Evolutionary conservation across 2,888 invertebrate species (phyloP).

Genomic region (Eudasyphora cyanicolor): DNA sequence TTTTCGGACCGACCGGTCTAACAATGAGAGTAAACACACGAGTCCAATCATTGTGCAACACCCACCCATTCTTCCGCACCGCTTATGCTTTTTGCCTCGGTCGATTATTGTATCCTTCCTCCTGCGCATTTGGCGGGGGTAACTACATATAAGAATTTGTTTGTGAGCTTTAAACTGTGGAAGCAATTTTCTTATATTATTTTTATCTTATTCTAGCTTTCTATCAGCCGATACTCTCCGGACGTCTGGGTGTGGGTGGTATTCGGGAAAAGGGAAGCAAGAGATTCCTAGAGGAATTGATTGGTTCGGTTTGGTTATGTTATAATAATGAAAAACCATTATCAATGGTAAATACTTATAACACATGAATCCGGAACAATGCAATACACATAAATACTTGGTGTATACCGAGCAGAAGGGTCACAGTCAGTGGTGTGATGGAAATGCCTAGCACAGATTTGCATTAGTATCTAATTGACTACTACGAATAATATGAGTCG

Average conservation of each 20-base stretch:
- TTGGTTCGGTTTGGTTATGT: constrained; percentile 44
- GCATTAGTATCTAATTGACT: too few relatives aligned
- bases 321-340: constrained; percentile 64
- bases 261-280: constrained; percentile 25
- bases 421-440: not conserved
- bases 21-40: constrained; percentile 22
- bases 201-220: constrained; percentile 23
- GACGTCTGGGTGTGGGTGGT: not conserved
- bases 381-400: constrained; percentile 30
- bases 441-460: too few relatives aligned
- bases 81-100: too few relatives aligned
- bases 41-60: not conserved
- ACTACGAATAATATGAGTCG: too few relatives aligned
- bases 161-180: constrained; percentile 36
- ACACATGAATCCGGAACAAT: constrained; percentile 58
- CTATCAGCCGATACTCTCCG: not conserved
- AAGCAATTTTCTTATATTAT: constrained; percentile 36
- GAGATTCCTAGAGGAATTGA: constrained; percentile 60
- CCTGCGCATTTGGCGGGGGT: not conserved
- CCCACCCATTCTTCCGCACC: not conserved
- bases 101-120: constrained; percentile 11
- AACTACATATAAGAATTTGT: constrained; percentile 45
- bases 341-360: constrained; percentile 59
- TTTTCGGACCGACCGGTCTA: constrained; percentile 33
- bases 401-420: not conserved